A percentile compares a stretch with the other conserved stretches of the same genome.
Conservation (phyloP, 1,140 invertebrate genomes). For the Trissolcus basalis region DNA sequence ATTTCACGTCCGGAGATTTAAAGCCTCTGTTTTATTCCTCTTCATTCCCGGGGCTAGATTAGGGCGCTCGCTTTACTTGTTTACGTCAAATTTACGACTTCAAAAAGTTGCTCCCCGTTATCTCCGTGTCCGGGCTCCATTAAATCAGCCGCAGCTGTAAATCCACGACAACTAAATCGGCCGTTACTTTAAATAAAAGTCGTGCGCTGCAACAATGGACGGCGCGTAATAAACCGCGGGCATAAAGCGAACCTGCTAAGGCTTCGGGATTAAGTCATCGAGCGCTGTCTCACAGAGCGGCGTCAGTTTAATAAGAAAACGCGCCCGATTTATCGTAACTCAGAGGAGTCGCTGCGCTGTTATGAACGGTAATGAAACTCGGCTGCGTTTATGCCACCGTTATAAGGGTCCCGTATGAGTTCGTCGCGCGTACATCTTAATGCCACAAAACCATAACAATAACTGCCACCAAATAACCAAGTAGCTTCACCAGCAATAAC, state of each 20-base stretch:
- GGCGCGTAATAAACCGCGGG: constrained; percentile 51
- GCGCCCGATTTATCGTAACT: constrained; percentile 68
- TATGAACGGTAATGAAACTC: constrained; percentile 72
- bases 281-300: constrained; percentile 30
- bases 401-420: constrained; percentile 61
- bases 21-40: constrained; percentile 44
- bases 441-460: constrained; percentile 75
- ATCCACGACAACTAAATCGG: constrained; percentile 38
- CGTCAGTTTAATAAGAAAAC: constrained; percentile 63
- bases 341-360: constrained; percentile 65
- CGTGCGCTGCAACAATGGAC: constrained; percentile 32
- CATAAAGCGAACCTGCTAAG: constrained; percentile 27
- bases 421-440: constrained; percentile 71
- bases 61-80: constrained; percentile 49
- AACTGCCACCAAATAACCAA: constrained; percentile 69
- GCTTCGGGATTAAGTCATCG: constrained; percentile 62
- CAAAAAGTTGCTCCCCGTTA: constrained; percentile 43
- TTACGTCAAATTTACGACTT: constrained; percentile 53
- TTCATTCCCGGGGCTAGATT: constrained; percentile 46
- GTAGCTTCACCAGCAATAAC: constrained; percentile 70
- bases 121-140: constrained; percentile 40
- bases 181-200: constrained; percentile 43
- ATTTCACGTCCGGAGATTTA: constrained; percentile 49
- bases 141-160: constrained; percentile 45
- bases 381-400: constrained; percentile 47